These are phyloP conservation scores for Ascaphus truei DNA, from an alignment of 2,113 vertebrate species.

Conservation along the genomic window DNA sequence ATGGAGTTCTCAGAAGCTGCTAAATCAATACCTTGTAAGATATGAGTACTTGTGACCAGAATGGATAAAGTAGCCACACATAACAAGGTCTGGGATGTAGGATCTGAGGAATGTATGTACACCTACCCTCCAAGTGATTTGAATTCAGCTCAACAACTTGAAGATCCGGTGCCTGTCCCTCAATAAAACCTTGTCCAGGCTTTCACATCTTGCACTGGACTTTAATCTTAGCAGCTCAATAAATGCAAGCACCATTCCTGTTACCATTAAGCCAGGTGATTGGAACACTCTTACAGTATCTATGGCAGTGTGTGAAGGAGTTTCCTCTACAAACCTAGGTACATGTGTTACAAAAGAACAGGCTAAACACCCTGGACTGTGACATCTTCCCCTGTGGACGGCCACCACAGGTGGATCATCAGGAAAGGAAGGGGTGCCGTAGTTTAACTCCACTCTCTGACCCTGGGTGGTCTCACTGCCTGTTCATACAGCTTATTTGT, in stretches of 20 bases:
- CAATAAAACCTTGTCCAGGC: background rate
- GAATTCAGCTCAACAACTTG: background rate
- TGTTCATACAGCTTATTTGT: too few relatives aligned
- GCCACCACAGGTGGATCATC: too few relatives aligned
- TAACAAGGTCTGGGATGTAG: background rate
- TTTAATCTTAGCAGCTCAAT: background rate
- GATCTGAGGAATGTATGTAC: constrained; percentile 1
- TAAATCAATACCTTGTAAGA: constrained; percentile 18
- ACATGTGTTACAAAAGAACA: too few relatives aligned
- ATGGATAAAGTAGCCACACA: constrained; percentile 14
- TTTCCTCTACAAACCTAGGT: too few relatives aligned
- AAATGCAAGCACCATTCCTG: background rate
- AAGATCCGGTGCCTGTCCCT: background rate
- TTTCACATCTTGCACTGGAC: background rate
- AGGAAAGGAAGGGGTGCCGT: too few relatives aligned
- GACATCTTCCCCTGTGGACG: too few relatives aligned
- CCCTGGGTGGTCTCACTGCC: too few relatives aligned
- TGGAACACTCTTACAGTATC: background rate
- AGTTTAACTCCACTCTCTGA: too few relatives aligned
- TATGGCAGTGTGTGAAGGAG: background rate
- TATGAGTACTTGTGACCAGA: constrained; percentile 18
- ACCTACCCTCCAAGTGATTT: background rate
- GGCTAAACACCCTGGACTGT: too few relatives aligned
- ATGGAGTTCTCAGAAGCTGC: constrained; percentile 13
- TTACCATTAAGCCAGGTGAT: background rate